Evolutionary conservation across 2,113 vertebrate genomes (phyloP).

Genomic region (Nestor notabilis): DNA sequence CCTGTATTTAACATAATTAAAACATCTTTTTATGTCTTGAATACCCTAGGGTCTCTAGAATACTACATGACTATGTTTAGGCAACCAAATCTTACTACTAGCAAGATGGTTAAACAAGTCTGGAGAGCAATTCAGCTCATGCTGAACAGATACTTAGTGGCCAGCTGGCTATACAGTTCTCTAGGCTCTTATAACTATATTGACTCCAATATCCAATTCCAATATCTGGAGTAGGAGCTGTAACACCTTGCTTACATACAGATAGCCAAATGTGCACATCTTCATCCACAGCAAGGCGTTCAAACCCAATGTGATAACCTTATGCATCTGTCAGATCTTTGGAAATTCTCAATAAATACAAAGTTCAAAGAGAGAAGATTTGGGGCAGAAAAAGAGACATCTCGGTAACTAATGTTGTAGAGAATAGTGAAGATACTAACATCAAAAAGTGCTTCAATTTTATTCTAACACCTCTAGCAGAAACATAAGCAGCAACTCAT

Average conservation of each 20-base stretch:
- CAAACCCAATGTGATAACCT: not conserved
- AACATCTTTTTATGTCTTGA: not conserved
- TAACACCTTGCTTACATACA: not conserved
- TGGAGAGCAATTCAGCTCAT: not conserved
- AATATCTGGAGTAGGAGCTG: not conserved
- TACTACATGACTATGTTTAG: not conserved
- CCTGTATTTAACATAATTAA: not conserved
- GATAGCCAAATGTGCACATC: not conserved
- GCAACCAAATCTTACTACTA: not conserved
- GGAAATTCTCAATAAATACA: not conserved
- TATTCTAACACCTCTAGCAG: not conserved
- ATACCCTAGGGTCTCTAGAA: not conserved
- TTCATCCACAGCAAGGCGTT: not conserved
- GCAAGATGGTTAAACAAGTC: not conserved
- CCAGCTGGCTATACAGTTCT: not conserved
- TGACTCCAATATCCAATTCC: accelerated
- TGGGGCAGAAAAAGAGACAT: not conserved
- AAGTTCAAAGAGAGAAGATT: not conserved
- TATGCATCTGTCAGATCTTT: not conserved
- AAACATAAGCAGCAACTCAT: not conserved
- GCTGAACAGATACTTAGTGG: not conserved
- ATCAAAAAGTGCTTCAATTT: not conserved
- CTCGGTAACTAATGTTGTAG: not conserved
- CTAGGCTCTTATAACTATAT: not conserved
- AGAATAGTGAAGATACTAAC: not conserved